Base-by-base conservation (phyloP, 2,888 invertebrate genomes). In the Pomacea canaliculata region DNA sequence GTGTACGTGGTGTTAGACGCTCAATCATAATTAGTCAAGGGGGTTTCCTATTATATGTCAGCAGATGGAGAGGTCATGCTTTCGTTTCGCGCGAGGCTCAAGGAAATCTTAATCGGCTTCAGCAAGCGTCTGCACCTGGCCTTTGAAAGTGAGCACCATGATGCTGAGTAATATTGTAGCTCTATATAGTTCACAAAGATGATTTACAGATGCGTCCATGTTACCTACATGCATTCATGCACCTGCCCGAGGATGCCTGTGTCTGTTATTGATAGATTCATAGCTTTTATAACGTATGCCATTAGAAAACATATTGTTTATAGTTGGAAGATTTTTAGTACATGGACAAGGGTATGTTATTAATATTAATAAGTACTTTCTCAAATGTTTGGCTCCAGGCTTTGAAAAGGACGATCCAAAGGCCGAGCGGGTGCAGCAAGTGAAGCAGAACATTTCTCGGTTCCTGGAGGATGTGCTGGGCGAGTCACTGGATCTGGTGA, bases 41-140 rank as follows among this genome's bases (percentile, higher is more conserved):
- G 5, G 51, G 16, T 4, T 56, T 56, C 51, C 2, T 7, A 13
- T 16, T 77, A 37, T 71, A 71, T 51, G 48, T 69, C 78, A 77
- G 9, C 83, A 88, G 88, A 87, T 85, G 87, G 86, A 37, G 86
- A 86, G 56, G 81, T 86, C 48, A 84, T 88, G 84, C 79, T 85
- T 13, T 85, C 78, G 1, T 88, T 85, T 76, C 80, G 83, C 76
- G 79, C 79, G 19, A 81, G 82, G 23, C 79, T 88, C 49, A 84
- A 84, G 51, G 87, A 87, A 51, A 79, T 87, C 18, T 80, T 88
- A 16, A 83, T 83, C 63, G 84, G 85, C 69, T 81, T 86, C 13
- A 84, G 85, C 37, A 85, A 87, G 79, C 80, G 86, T 19, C 75
- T 88, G 46, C 85, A 86, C 73, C 83, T 87, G 48, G 87, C 87